A percentile compares a stretch with the other conserved stretches of the same genome.
Evolutionary conservation across 2,797 vertebrate species (phyloP).

Genomic region (Lithobates pipiens): DNA sequence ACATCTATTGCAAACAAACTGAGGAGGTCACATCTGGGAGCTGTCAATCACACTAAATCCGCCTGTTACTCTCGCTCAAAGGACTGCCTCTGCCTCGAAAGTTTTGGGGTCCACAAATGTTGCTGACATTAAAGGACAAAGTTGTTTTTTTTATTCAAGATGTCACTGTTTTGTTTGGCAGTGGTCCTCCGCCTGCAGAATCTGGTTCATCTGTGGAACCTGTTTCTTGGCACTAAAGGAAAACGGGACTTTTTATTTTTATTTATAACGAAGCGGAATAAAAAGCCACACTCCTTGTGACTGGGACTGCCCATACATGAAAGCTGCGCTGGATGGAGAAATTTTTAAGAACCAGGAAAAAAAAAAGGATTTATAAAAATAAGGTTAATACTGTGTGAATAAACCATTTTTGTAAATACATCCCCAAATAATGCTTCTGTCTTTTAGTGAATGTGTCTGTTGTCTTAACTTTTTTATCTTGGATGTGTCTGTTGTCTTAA

Average conservation of each 20-base stretch:
- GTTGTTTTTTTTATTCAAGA: conserved; percentile 60
- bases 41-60: conserved; percentile 68
- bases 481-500: too few relatives aligned
- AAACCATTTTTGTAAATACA: conserved; percentile 76
- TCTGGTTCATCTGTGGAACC: conserved; percentile 66
- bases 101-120: background rate
- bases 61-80: conserved; percentile 73
- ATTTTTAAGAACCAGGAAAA: conserved; percentile 60
- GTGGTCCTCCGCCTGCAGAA: conserved; percentile 62
- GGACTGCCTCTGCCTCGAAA: background rate
- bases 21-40: background rate
- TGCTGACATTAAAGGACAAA: conserved; percentile 25
- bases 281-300: conserved; percentile 53
- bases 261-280: conserved; percentile 65
- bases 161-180: conserved; percentile 62
- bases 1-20: too few relatives aligned
- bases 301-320: conserved; percentile 66
- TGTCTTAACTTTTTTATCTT: too few relatives aligned
- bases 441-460: too few relatives aligned
- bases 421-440: conserved; percentile 25
- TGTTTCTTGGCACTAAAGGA: conserved; percentile 55
- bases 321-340: conserved; percentile 70
- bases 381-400: conserved; percentile 68
- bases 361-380: conserved; percentile 29
- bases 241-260: conserved; percentile 65